These are phyloP conservation scores for Ascaphus truei DNA, from an alignment of 2,113 vertebrate species.

Conservation along the genomic window DNA sequence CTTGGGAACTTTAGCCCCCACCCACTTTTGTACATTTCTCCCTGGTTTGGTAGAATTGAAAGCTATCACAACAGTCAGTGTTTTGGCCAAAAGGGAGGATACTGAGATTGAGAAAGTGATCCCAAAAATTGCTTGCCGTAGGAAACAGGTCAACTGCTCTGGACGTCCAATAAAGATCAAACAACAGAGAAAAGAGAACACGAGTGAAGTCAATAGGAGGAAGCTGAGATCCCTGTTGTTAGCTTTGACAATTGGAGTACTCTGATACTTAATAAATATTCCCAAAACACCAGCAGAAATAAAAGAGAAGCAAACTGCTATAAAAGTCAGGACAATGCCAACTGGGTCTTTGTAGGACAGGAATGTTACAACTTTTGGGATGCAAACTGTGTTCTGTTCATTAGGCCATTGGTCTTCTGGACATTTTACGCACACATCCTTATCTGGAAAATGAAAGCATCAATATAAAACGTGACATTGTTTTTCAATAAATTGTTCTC, in stretches of 20 bases:
- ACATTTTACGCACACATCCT: background rate
- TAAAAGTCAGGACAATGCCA: conserved; percentile 5
- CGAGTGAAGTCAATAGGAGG: conserved; percentile 19
- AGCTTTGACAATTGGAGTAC: conserved; percentile 31
- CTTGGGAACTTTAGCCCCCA: conserved; percentile 5
- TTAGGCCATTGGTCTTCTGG: conserved; percentile 23
- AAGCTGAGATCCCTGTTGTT: conserved; percentile 29
- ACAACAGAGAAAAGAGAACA: conserved; percentile 12
- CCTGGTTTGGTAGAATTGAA: conserved; percentile 31
- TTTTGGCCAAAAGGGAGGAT: conserved; percentile 39
- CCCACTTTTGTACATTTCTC: conserved; percentile 8
- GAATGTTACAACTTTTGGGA: conserved; percentile 6
- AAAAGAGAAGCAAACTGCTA: background rate
- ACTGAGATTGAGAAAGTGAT: conserved; percentile 21
- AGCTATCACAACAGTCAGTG: conserved; percentile 21
- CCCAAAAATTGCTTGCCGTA: conserved; percentile 20
- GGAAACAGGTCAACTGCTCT: background rate
- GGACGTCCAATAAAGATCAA: conserved; percentile 18
- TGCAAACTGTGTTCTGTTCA: conserved; percentile 3
- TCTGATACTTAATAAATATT: conserved; percentile 23
- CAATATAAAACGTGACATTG: too few species aligned
- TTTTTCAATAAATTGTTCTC: too few species aligned
- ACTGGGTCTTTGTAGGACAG: conserved; percentile 28
- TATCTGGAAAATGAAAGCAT: background rate
- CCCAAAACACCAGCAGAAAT: conserved; percentile 1